Evolutionary conservation across 2,797 vertebrate species (phyloP), one percentile per base, ranked within the genome.

Genomic region (Xenentodon cancila): DNA sequence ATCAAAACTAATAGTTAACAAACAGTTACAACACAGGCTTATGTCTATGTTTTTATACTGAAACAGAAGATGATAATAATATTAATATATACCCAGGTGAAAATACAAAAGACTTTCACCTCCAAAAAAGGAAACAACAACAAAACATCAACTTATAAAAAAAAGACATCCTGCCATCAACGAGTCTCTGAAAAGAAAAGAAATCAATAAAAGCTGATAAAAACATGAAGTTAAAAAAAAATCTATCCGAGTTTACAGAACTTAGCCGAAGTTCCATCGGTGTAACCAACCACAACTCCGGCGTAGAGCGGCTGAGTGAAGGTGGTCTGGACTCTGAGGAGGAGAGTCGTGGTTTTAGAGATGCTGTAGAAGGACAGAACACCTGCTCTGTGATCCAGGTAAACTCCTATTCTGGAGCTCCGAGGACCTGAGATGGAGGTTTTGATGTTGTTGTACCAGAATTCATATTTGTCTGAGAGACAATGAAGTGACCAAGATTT

Each of bases 301-400:
- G 45, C 52, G 2, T 43, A 22, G 7, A 68, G 40, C 13, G 48
- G 48, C 40, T 61, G 48, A 59, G 48, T 67, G 55, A 67, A 67
- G 17, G 19, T 58, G 40, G 49, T 59, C 48, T 59, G 48, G 50
- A 61, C 59, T 32, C 49, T 61, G 51, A 54, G 51, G 51, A 64
- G 44, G 52, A 64, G 59, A 53, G 49, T 59, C 64, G 40, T 59
- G 42, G 49, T 40, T n/a, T 45, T 40, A 53, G 56, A 58, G 64
- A 67, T 0, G 20, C 58, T 51, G 42, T 49, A 59, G 57, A 59
- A 59, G 46, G 46, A 59, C 46, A 59, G 57, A 49, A 67, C 1
- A 20, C 64, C 64, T 66, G 54, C 64, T 25, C 8, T 34, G 48
- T 58, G 64, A 19, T 66, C 54, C 48, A 66, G 64, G 27, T 25